Conservation (phyloP, 2,888 invertebrate genomes). For the Chloroclystis v-ata region DNA sequence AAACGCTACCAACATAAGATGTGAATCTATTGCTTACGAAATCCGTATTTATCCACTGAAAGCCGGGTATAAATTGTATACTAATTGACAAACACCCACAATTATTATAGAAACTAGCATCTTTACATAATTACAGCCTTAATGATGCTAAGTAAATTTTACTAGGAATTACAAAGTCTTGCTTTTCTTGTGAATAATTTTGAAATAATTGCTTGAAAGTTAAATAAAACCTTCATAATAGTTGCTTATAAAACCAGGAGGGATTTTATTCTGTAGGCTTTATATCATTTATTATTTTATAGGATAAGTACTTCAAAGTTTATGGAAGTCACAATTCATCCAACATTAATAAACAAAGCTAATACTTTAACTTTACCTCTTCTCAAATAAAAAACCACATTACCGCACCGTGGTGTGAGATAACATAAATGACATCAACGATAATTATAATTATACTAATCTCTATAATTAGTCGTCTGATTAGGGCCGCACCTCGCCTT, state of each 20-base stretch:
- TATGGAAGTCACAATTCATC: too few relatives aligned
- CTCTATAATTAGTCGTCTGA: conserved; percentile 24
- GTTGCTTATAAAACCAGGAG: too few relatives aligned
- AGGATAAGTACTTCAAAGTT: too few relatives aligned
- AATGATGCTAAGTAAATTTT: conserved; percentile 27
- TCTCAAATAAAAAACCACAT: too few relatives aligned
- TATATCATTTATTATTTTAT: too few relatives aligned
- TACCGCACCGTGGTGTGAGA: too few relatives aligned
- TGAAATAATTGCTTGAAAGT: background rate
- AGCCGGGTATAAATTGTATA: background rate
- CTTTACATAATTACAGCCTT: conserved; percentile 43
- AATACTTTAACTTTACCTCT: too few relatives aligned
- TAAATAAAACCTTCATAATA: too few relatives aligned
- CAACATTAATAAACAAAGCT: too few relatives aligned
- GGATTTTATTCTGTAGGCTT: too few relatives aligned
- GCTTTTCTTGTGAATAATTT: background rate
- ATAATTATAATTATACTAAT: conserved; percentile 9
- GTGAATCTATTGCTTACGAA: conserved; percentile 35
- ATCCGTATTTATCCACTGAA: conserved; percentile 39
- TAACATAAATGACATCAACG: background rate
- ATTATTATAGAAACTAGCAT: conserved; percentile 36
- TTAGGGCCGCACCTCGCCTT: conserved; percentile 15
- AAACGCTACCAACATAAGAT: too few relatives aligned
- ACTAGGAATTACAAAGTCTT: background rate
- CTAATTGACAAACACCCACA: background rate